Base-by-base conservation (phyloP, 1,140 invertebrate species). In the Aleiodes sp. region DNA sequence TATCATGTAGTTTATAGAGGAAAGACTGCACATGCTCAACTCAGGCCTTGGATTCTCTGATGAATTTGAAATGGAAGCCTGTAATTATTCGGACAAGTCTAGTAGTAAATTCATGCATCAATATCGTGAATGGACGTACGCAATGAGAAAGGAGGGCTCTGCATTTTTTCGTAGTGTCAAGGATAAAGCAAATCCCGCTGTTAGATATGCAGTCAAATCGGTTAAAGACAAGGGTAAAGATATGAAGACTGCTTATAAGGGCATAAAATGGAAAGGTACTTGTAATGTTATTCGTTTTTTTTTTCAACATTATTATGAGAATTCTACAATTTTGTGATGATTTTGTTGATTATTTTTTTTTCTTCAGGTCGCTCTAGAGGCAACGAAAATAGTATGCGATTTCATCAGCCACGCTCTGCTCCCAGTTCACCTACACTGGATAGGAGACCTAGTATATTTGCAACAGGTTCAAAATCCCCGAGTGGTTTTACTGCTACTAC, bases 31-130 rank as follows among this genome's bases (percentile, higher is more conserved):
- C 71, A 91, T 96, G 87, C 88, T 98, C 33, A 97, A 97, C 85
- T 91, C 92, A 24, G 96, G 96, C 1, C 87, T 92, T 39, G 94
- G 95, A 0, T 96, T 96, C 79, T 93, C 92, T n/a, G 96, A 98
- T 83, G 94, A 97, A 80, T 98, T 98, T 86, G 96, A 98, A 86
- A 88, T 94, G 82, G 96, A 98, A 85, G 93, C 94, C 14, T 94
- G 92, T 73, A 88, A 91, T 63, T 94, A 95, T 82, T 93, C 93
- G 0, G 95, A 96, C 66, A 95, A 95, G 80, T 89, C 91, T 29
- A 90, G 90, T 76, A 90, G 89, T 41, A 93, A 92, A 86, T 88
- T 93, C 39, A 92, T 92, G 76, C 90, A 93, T 71, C 91, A 94
- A 72, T 95, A 95, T 79, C 90, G 91, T 73, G 93, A 94, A 77